Evolutionary conservation across 2,888 invertebrate species (phyloP).

Genomic region (Tenthredo distinguenda): DNA sequence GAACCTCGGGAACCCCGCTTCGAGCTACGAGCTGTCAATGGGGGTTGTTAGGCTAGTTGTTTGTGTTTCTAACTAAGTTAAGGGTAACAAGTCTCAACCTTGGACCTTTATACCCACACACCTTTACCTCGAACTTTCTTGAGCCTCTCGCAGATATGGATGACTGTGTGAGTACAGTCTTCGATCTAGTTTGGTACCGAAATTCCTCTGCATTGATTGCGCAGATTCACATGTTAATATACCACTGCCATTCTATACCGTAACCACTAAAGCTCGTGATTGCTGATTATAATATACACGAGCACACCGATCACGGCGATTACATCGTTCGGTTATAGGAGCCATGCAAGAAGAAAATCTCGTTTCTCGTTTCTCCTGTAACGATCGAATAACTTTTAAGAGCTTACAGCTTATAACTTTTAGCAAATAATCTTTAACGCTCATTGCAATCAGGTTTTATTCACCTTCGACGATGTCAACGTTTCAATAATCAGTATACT

Average conservation of each 20-base stretch:
- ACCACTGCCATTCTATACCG: neutral
- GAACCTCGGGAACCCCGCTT: conserved; percentile 59
- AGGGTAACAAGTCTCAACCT: conserved; percentile 49
- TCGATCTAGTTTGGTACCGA: conserved; percentile 9
- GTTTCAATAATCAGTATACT: neutral
- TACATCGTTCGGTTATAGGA: neutral
- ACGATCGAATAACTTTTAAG: conserved; percentile 1
- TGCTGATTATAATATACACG: conserved; percentile 16
- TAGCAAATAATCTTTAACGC: conserved; percentile 16
- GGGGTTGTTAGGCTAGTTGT: conserved; percentile 63
- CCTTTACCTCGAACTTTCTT: conserved; percentile 34
- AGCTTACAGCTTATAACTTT: conserved; percentile 8
- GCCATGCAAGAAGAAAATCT: neutral
- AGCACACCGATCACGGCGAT: neutral
- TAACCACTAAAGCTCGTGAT: neutral
- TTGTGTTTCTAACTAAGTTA: conserved; percentile 65
- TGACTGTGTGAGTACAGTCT: neutral
- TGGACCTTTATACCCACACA: conserved; percentile 29
- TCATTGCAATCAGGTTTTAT: conserved; percentile 13
- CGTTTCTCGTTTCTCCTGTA: neutral
- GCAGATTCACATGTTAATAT: conserved; percentile 38
- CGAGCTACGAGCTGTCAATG: conserved; percentile 61
- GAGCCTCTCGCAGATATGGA: neutral
- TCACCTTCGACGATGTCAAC: neutral
- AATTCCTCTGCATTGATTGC: conserved; percentile 42